Evolutionary conservation across 2,113 vertebrate species (phyloP), one percentile per base, ranked within the genome.

Genomic region (Lasiurus cinereus): DNA sequence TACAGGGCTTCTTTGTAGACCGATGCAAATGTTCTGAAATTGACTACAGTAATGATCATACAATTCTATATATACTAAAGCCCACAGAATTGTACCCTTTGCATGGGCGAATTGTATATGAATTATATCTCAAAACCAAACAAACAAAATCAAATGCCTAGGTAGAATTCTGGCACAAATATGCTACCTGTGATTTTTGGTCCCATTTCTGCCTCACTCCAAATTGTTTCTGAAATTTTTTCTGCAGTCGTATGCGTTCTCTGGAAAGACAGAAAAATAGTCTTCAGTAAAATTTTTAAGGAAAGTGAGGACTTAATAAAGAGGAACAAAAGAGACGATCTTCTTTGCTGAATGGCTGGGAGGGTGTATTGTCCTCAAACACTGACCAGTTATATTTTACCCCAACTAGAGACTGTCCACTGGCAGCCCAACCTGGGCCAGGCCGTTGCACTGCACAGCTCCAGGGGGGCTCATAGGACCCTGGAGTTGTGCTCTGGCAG

Each of bases 161-260:
- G 56, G 50, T 21, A 70, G 22, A 90, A 50, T 36, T 59, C 56
- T 79, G 22, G 14, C 15, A n/a, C 15, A 9, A 14, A 39, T 56
- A 83, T 36, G 36, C 67, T 97, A 99, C 99, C 99, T 99, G 99
- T n/a, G 99, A 99, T 91, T 99, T 99, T 91, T 99, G 99, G 98
- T 99, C 99, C 99, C 99, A 99, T 88, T 99, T 99, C 97, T 99
- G 99, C 92, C 99, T 99, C 48, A 99, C 99, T n/a, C 99, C 99
- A 98, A 99, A 99, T 97, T 99, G 99, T 98, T 99, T 99, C 97
- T 99, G 99, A 96, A 99, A 99, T 98, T 99, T 99, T 97, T 99
- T 99, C 96, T 99, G 99, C 76, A 99, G 98, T 2, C 99, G 99
- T 97, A 99, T 98, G 22, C 99, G 99, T 97, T 99, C 99, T 96